These are phyloP conservation scores for Cephalophus harveyi DNA, from an alignment of 2,113 vertebrate species.

Conservation along the genomic window DNA sequence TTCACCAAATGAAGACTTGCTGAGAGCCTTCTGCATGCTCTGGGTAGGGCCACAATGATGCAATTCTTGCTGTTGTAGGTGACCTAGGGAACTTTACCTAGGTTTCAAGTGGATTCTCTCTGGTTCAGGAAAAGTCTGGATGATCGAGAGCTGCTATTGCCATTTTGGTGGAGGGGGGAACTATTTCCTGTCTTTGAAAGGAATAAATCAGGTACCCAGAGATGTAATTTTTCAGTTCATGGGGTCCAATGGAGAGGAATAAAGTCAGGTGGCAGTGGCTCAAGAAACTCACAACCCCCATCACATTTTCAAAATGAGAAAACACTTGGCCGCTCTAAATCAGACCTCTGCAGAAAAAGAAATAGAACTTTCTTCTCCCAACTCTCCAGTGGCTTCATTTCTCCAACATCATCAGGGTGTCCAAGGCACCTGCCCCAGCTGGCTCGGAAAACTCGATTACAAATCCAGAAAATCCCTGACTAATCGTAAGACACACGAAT, in stretches of 20 bases:
- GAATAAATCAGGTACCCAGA: not conserved
- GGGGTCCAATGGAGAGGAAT: not conserved
- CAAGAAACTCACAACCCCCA: accelerated
- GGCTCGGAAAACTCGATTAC: slow-evolving; percentile 1
- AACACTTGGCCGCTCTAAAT: no score
- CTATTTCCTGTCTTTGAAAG: not conserved
- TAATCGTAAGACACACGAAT: not conserved
- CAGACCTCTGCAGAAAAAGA: not conserved
- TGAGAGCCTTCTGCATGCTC: not conserved
- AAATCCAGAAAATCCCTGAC: slow-evolving; percentile 6
- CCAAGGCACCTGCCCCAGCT: not conserved
- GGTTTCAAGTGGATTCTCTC: not conserved
- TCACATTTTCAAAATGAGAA: not conserved
- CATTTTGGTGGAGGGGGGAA: not conserved
- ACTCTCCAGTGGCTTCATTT: not conserved
- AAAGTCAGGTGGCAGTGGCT: not conserved
- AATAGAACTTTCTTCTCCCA: not conserved
- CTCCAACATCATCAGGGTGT: not conserved
- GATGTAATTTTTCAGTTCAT: not conserved
- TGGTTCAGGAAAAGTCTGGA: not conserved
- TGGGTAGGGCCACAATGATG: accelerated
- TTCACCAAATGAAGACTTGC: not conserved
- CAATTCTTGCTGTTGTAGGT: not conserved
- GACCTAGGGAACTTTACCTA: not conserved
- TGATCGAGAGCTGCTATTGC: not conserved